Evolutionary conservation across 2,888 invertebrate genomes (phyloP), one percentile per base, ranked within the genome.

Genomic region (Tinea pellionella): DNA sequence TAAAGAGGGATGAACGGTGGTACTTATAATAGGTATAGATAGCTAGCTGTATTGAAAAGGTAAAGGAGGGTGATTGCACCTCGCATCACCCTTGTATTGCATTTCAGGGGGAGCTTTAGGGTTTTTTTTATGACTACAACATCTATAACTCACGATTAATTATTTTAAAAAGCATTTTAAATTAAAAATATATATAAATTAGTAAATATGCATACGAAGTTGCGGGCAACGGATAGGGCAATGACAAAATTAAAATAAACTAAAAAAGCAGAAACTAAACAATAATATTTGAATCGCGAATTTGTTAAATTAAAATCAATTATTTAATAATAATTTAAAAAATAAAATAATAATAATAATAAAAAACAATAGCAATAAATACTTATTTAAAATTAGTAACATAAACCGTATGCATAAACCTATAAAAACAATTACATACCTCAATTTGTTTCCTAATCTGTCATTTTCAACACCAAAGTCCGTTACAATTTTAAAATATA

Each of bases 21-120:
- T 37, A 37, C 37, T 37, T 37, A 37, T 37, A 37, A 2, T n/a
- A n/a, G n/a, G n/a, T n/a, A n/a, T n/a, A n/a, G n/a, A n/a, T n/a
- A 47, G 47, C 2, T 47, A 47, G 47, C 13, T 47, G 16, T 47
- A 47, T 13, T 47, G 16, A 4, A 47, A 19, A 53, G n/a, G n/a
- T 24, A 53, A 18, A 11, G 24, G 53, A 24, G 53, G 47, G 47
- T 47, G 47, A 47, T 4, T 24, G 24, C 53, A 24, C 53, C n/a
- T 18, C 24, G 16, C 2, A 12, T n/a, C 53, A 18, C 53, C 24
- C 53, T n/a, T 18, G 53, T 53, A 47, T 18, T 57, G 57, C 57
- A 57, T 57, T 57, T 57, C 57, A 32, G 57, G 57, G 55, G 57
- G 57, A 32, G 57, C 30, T 57, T 53, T 24, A 18, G 53, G 53